Percentiles rank a stretch among this genome's conserved stretches.
phyloP scores from a whole-genome alignment of 2,888 invertebrate genomes.

The Polymixis lichenea region DNA sequence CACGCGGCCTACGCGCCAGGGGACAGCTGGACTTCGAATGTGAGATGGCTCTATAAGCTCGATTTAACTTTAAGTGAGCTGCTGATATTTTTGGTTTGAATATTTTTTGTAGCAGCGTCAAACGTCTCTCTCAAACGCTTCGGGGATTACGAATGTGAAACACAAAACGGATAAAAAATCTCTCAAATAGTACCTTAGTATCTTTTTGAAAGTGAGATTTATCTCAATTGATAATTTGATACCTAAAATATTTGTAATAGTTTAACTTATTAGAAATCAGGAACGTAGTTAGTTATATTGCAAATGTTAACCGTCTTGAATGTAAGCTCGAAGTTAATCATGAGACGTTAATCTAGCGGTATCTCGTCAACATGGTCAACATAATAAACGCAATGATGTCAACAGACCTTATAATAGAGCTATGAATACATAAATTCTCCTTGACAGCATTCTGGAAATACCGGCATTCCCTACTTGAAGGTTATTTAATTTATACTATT shows the following conservation, averaged over 20 bases:
- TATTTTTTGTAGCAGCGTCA: background rate
- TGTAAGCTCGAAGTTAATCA: conserved; percentile 22
- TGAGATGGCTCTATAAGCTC: conserved; percentile 37
- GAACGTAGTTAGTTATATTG: background rate
- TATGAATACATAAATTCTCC: conserved; percentile 65
- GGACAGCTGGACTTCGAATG: conserved; percentile 33
- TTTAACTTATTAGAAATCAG: conserved; percentile 8
- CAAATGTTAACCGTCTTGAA: background rate
- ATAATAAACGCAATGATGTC: conserved; percentile 68
- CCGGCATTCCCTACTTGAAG: conserved; percentile 27
- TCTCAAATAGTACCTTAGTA: background rate
- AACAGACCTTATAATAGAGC: conserved; percentile 61
- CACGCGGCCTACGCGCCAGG: conserved; percentile 1
- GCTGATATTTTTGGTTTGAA: background rate
- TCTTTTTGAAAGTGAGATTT: conserved; percentile 3
- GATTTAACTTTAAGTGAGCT: background rate
- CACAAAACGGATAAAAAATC: background rate
- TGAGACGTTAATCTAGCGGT: conserved; percentile 29
- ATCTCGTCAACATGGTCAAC: conserved; percentile 35
- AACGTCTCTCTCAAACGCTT: background rate
- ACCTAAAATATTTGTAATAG: background rate
- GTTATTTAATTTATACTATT: background rate
- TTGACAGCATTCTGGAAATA: conserved; percentile 41
- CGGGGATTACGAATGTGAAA: background rate
- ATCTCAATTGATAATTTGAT: background rate